Evolutionary conservation across 1,140 invertebrate genomes (phyloP).

Genomic region (Agrypnia vestita): DNA sequence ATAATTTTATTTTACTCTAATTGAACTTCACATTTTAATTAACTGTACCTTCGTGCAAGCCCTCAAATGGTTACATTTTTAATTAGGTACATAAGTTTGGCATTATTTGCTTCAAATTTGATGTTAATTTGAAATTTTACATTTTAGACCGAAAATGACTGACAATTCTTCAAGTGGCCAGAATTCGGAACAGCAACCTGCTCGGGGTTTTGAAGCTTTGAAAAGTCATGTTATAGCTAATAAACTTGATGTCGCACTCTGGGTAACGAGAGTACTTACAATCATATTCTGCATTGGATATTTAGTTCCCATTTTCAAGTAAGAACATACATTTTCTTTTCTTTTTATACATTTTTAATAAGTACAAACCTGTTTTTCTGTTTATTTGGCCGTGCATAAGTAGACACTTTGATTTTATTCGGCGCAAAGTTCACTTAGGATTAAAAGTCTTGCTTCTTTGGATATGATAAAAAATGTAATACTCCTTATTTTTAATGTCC

Average conservation of each 20-base stretch:
- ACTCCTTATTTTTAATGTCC: background rate
- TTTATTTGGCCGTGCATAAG: background rate
- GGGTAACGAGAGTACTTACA: slow-evolving; percentile 87
- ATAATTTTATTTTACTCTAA: background rate
- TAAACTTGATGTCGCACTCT: slow-evolving; percentile 89
- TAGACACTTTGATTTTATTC: slow-evolving; percentile 1
- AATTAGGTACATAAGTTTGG: too few relatives aligned
- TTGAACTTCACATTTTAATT: slow-evolving; percentile 11
- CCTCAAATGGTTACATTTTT: too few relatives aligned
- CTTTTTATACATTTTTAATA: background rate
- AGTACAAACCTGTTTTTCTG: slow-evolving; percentile 32
- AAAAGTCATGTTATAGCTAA: slow-evolving; percentile 84
- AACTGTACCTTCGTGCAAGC: background rate
- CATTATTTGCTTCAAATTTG: background rate
- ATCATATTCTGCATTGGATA: slow-evolving; percentile 89
- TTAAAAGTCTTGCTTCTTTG: background rate
- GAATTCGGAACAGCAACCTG: slow-evolving; percentile 2
- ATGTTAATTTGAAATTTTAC: background rate
- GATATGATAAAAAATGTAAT: background rate
- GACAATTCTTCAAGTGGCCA: background rate
- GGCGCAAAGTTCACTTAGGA: slow-evolving; percentile 12
- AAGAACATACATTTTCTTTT: slow-evolving; percentile 65
- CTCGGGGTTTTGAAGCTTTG: slow-evolving; percentile 74
- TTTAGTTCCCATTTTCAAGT: slow-evolving; percentile 92
- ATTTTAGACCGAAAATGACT: slow-evolving; percentile 26